phyloP scores from a whole-genome alignment of 1,140 invertebrate genomes.

The Lepidostoma basale region DNA sequence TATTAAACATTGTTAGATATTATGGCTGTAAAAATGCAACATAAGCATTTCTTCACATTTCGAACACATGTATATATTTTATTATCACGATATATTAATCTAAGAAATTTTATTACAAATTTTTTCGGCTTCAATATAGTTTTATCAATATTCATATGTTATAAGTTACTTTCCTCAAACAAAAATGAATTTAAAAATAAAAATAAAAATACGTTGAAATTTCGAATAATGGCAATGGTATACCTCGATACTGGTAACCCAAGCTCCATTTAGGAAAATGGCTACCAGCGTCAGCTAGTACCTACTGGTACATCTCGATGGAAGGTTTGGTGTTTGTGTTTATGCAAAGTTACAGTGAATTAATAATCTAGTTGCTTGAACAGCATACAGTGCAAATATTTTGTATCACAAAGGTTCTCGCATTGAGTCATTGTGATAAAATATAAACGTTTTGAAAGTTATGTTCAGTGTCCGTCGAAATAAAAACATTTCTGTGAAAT shows the following conservation, averaged over 20 bases:
- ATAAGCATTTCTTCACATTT: no score
- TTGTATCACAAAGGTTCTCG: not conserved
- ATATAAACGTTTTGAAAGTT: constrained; percentile 15
- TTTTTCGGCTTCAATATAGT: no score
- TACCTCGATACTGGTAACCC: constrained; percentile 3
- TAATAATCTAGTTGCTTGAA: not conserved
- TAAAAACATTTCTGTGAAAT: constrained; percentile 11
- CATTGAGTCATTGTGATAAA: not conserved
- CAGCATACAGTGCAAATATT: not conserved
- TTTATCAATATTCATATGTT: no score
- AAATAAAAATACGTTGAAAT: not conserved
- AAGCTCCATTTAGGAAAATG: constrained; percentile 29
- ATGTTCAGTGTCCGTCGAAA: constrained; percentile 16
- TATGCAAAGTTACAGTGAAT: not conserved
- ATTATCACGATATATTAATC: no score
- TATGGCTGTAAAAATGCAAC: no score
- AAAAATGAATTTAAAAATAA: no score
- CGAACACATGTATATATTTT: no score
- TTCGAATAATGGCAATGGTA: not conserved
- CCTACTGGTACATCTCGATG: constrained; percentile 35
- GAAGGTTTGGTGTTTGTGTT: constrained; percentile 30
- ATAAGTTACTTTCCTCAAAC: no score
- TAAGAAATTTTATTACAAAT: no score
- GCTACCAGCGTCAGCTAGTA: constrained; percentile 36
- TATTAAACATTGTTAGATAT: no score